phyloP scores from a whole-genome alignment of 2,797 vertebrate species.

The Halcyon chelicuti region DNA sequence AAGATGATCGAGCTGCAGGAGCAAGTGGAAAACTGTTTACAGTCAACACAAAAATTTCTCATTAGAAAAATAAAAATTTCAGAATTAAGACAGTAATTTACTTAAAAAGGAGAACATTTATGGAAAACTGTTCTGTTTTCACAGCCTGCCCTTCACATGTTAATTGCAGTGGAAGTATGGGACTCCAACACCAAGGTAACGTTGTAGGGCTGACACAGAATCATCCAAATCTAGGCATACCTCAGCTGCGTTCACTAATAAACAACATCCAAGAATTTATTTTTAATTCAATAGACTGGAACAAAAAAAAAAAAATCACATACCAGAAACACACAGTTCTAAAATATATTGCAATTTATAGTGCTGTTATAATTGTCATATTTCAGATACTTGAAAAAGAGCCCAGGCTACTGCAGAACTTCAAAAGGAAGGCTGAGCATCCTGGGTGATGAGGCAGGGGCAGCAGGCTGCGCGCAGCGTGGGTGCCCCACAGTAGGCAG shows the following conservation, averaged over 20 bases:
- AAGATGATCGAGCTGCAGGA: background rate
- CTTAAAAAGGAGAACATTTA: background rate
- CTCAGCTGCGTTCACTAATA: background rate
- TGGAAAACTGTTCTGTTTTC: background rate
- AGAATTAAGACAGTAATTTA: background rate
- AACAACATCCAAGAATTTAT: background rate
- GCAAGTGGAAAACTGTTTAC: background rate
- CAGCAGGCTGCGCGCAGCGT: fast-evolving
- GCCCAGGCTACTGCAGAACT: background rate
- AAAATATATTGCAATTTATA: background rate
- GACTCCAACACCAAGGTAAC: background rate
- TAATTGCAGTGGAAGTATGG: background rate
- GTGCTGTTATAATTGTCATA: background rate
- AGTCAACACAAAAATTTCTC: background rate
- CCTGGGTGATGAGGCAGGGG: background rate
- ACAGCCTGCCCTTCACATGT: background rate
- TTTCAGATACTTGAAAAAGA: background rate
- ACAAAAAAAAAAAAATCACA: background rate
- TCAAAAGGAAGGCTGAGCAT: background rate
- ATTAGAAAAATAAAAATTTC: background rate
- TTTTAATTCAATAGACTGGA: background rate
- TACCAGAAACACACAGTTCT: background rate
- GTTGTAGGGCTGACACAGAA: background rate
- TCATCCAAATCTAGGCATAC: background rate
- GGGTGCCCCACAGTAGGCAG: background rate